phyloP scores from a whole-genome alignment of 2,797 vertebrate species.

The Manis crassicaudata region DNA sequence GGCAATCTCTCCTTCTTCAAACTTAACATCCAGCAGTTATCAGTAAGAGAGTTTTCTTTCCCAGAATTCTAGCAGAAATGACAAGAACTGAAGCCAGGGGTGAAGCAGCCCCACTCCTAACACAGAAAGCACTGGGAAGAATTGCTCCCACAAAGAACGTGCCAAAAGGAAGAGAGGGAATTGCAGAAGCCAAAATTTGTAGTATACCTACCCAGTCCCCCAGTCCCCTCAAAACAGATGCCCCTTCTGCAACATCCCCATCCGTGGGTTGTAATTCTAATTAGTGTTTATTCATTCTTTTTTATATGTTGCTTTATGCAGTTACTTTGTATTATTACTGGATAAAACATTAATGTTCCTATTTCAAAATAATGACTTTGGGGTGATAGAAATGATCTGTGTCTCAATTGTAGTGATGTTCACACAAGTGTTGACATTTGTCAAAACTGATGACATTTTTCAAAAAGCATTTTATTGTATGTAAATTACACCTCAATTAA shows the following conservation, averaged over 20 bases:
- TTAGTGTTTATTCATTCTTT: not conserved
- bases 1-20: not conserved
- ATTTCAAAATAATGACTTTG: constrained; percentile 27
- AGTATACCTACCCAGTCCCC: not conserved
- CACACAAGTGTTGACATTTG: not conserved
- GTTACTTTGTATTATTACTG: constrained; percentile 17
- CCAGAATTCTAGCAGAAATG: constrained; percentile 3
- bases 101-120: not conserved
- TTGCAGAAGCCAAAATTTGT: not conserved
- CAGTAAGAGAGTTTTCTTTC: not conserved
- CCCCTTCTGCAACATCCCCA: not conserved
- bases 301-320: constrained; percentile 26
- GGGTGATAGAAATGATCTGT: not conserved
- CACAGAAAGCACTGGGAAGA: not conserved
- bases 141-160: not conserved
- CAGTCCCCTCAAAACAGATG: not conserved
- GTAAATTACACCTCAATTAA: not conserved
- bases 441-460: not conserved
- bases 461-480: not conserved
- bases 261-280: not conserved
- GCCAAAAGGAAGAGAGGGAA: not conserved
- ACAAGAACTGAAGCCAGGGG: not conserved
- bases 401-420: not conserved
- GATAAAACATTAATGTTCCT: not conserved
- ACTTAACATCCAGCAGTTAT: not conserved